Percentiles rank a stretch among this genome's conserved stretches.
phyloP scores from a whole-genome alignment of 2,888 invertebrate genomes.

The Coecobrya sp. region DNA sequence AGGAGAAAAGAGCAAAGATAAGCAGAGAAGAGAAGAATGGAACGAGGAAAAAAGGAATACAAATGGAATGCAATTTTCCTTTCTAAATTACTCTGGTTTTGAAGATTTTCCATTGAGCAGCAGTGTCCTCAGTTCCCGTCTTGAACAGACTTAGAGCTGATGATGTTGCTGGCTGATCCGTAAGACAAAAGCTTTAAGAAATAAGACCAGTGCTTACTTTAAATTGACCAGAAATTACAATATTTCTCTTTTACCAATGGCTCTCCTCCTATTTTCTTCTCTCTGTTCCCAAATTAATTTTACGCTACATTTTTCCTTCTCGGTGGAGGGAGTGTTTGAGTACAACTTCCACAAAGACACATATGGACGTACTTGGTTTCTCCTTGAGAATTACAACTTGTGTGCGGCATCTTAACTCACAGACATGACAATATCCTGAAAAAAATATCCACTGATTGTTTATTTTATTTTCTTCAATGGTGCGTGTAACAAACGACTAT shows the following conservation, averaged over 20 bases:
- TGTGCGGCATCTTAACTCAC: background rate
- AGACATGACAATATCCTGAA: background rate
- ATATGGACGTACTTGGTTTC: background rate
- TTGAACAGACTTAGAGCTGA: background rate
- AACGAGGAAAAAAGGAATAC: conserved; percentile 36
- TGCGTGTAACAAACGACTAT: background rate
- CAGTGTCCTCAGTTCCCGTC: background rate
- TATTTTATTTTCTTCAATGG: background rate
- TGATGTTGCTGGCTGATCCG: background rate
- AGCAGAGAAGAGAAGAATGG: background rate
- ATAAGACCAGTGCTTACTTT: conserved; percentile 43
- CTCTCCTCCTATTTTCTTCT: background rate
- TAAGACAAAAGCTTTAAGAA: background rate
- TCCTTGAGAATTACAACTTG: background rate
- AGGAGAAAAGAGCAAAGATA: conserved; percentile 23
- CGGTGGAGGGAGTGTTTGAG: background rate
- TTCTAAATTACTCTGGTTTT: conserved; percentile 69
- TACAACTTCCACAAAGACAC: background rate
- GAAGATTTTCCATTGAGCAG: conserved; percentile 56
- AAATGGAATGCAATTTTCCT: conserved; percentile 72
- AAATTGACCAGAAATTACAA: conserved; percentile 74
- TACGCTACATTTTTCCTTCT: conserved; percentile 68
- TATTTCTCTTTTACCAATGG: conserved; percentile 58
- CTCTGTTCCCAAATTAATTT: conserved; percentile 69
- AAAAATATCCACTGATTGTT: background rate